Conservation (phyloP, 2,888 invertebrate genomes). For the Pandemis heparana region DNA sequence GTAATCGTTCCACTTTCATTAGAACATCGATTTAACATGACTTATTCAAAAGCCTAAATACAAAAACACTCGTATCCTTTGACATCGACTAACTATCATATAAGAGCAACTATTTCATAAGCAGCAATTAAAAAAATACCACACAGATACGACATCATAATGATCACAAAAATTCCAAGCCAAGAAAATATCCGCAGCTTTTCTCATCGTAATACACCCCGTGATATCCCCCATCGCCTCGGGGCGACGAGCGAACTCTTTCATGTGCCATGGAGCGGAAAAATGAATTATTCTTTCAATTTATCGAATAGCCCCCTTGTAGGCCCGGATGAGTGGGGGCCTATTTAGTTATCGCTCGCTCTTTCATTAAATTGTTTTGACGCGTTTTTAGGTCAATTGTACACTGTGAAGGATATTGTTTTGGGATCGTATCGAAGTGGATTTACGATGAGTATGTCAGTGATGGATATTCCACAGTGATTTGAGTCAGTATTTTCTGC, state of each 20-base stretch:
- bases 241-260: conserved; percentile 61
- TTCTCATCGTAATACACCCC: conserved; percentile 25
- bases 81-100: too few relatives aligned
- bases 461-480: neutral
- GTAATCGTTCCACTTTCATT: too few relatives aligned
- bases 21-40: too few relatives aligned
- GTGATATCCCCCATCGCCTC: conserved; percentile 49
- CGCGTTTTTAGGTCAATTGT: conserved; percentile 13
- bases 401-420: neutral
- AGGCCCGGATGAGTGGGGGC: conserved; percentile 50
- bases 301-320: conserved; percentile 63
- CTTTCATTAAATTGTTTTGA: conserved; percentile 35
- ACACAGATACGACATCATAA: too few relatives aligned
- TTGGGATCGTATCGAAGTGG: neutral
- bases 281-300: conserved; percentile 80
- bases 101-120: too few relatives aligned
- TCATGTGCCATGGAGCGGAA: conserved; percentile 71
- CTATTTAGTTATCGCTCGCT: conserved; percentile 56
- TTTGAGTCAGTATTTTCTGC: too few relatives aligned
- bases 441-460: neutral
- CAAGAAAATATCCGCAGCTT: conserved; percentile 1
- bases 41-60: too few relatives aligned
- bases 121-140: too few relatives aligned
- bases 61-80: too few relatives aligned
- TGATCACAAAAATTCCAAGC: too few relatives aligned